Evolutionary conservation across 2,113 vertebrate species (phyloP).

Genomic region (Vulpes ferrilata): DNA sequence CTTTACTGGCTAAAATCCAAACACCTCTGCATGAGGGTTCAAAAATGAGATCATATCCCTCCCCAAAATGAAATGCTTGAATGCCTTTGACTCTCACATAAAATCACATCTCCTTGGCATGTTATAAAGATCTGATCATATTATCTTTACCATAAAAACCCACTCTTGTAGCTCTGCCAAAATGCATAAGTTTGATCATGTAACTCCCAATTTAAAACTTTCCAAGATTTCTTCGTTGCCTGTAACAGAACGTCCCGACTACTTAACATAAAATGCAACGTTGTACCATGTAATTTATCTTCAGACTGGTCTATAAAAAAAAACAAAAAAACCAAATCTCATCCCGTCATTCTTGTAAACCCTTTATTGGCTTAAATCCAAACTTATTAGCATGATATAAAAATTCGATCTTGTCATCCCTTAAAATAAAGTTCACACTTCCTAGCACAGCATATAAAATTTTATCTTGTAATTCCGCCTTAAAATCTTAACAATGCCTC

Average conservation of each 20-base stretch:
- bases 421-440: conserved; percentile 72
- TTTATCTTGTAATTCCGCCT: not conserved
- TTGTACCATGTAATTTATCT: conserved; percentile 23
- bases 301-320: conserved; percentile 29
- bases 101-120: conserved; percentile 28
- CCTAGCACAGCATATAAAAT: conserved; percentile 41
- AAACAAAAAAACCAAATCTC: not conserved
- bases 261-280: conserved; percentile 15
- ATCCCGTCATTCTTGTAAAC: not conserved
- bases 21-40: not conserved
- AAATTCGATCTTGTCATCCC: conserved; percentile 57
- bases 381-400: conserved; percentile 48
- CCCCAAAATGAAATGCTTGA: not conserved
- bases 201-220: not conserved
- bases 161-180: not conserved
- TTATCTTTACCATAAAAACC: conserved; percentile 30
- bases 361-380: conserved; percentile 27
- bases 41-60: not conserved
- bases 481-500: not conserved
- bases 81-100: not conserved
- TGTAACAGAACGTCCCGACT: conserved; percentile 5
- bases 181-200: not conserved
- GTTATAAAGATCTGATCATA: not conserved
- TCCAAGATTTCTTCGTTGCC: conserved; percentile 15
- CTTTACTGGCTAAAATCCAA: not conserved